Conservation (phyloP, 2,113 vertebrate genomes). For the Nycticryphes semicollaris region DNA sequence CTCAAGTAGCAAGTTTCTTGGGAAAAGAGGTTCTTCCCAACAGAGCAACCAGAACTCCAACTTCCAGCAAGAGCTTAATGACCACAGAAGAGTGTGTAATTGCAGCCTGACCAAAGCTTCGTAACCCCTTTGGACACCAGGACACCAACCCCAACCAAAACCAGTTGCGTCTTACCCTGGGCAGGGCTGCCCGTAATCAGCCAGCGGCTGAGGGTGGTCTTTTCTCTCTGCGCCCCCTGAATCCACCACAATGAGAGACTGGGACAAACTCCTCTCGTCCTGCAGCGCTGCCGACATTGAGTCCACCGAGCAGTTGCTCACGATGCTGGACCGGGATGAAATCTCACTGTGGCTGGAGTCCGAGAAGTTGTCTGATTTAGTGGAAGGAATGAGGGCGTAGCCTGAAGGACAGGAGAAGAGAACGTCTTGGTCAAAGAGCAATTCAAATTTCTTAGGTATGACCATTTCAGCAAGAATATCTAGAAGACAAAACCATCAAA, state of each 20-base stretch:
- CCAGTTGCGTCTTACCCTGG: slow-evolving; percentile 75
- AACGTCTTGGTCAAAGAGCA: neutral
- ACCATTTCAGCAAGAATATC: neutral
- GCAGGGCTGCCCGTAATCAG: slow-evolving; percentile 79
- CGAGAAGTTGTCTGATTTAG: slow-evolving; percentile 87
- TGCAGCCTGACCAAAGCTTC: neutral
- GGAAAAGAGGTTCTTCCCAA: neutral
- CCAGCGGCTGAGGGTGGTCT: slow-evolving; percentile 52
- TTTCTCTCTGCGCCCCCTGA: slow-evolving; percentile 55
- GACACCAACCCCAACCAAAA: neutral
- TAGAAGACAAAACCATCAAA: neutral
- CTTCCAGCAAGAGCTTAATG: neutral
- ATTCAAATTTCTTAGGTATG: rapidly evolving
- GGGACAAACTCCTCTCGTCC: slow-evolving; percentile 79
- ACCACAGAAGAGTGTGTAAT: neutral
- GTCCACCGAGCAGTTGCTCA: slow-evolving; percentile 90
- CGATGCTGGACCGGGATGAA: slow-evolving; percentile 92
- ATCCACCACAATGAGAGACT: slow-evolving; percentile 68
- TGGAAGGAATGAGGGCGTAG: slow-evolving; percentile 79
- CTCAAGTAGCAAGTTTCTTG: neutral
- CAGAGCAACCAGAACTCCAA: neutral
- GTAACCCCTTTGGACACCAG: neutral
- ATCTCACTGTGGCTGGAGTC: slow-evolving; percentile 97
- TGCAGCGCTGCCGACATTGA: slow-evolving; percentile 80
- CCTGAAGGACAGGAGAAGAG: slow-evolving; percentile 69